Evolutionary conservation across 1,140 invertebrate species (phyloP).

Genomic region (Portunus trituberculatus): DNA sequence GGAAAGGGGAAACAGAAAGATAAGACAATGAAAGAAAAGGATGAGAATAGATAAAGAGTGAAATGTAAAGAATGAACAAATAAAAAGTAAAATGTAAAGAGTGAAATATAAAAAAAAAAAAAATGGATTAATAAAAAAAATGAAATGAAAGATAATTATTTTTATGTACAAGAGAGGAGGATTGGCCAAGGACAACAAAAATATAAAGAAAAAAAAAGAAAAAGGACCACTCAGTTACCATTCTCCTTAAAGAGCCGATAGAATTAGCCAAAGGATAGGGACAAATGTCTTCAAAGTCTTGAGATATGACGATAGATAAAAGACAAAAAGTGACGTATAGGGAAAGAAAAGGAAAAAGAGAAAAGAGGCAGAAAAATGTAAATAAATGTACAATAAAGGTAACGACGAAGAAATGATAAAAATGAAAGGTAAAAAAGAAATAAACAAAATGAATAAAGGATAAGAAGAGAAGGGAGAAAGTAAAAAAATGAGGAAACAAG

Average conservation of each 20-base stretch:
- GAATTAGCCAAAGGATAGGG: too few relatives aligned
- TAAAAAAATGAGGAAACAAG: background rate
- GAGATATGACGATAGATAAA: too few relatives aligned
- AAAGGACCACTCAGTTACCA: too few relatives aligned
- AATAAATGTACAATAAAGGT: background rate
- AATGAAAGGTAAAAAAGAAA: background rate
- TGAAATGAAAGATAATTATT: too few relatives aligned
- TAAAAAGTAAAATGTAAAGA: too few relatives aligned
- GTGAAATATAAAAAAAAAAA: background rate
- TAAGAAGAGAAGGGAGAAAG: background rate
- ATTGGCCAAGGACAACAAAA: too few relatives aligned
- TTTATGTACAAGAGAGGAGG: too few relatives aligned
- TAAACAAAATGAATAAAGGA: background rate
- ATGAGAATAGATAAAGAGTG: background rate
- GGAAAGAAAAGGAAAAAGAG: conserved; percentile 41
- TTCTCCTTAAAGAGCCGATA: too few relatives aligned
- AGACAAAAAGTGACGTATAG: background rate
- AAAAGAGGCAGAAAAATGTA: background rate
- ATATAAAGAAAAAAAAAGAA: too few relatives aligned
- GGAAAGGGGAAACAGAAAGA: too few relatives aligned
- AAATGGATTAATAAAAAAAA: background rate
- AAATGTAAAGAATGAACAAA: background rate
- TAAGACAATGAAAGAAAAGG: background rate
- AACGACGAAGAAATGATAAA: background rate
- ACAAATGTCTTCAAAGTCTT: too few relatives aligned